Base-by-base conservation (phyloP, 1,140 invertebrate genomes). In the Trichonephila clavipes region DNA sequence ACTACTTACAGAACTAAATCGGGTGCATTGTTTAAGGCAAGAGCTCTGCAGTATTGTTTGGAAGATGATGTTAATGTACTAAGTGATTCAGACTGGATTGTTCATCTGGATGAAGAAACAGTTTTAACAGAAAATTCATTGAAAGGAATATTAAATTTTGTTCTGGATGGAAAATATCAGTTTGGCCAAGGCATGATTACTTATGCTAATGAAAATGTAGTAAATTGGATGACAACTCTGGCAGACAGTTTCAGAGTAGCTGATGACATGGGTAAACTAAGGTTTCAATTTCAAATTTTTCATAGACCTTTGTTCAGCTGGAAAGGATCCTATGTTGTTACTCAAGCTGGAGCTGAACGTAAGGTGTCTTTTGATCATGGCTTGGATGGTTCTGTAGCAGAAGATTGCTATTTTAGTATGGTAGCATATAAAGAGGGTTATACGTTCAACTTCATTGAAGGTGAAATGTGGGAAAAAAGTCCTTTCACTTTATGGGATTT, bases 101-200 rank as follows among this genome's bases (percentile, higher is more conserved):
- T 99, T 2, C 99, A 99, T 96, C 96, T 99, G 24, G 99, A 99
- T 95, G 99, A 99, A 96, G 99, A 99, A 96, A 99, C 99, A 0
- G 95, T 99, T 59, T 96, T 99, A 1, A 99, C 99, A 6, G 98
- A 98, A 95, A 98, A 99, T 95, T 98, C 98, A 34, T 97, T 97
- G 87, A 96, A 97, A 64, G 99, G 99, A 18, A 98, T 99, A 95
- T 96, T 99, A 21, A 99, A 99, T 95, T 99, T 99, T 97, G 98
- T 99, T 34, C 96, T 98, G 77, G 98, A 99, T 96, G 99, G 98
- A 0, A 98, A 98, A 96, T 98, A 99, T 96, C 97, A 98, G 94
- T 99, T 99, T 96, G 99, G 99, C 0, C 99, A 99, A 96, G 99
- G 99, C 3, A 96, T 99, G 18, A 99, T 99, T 90, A 99, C 99